phyloP scores from a whole-genome alignment of 2,888 invertebrate genomes.

The Nemapogon koenigi region DNA sequence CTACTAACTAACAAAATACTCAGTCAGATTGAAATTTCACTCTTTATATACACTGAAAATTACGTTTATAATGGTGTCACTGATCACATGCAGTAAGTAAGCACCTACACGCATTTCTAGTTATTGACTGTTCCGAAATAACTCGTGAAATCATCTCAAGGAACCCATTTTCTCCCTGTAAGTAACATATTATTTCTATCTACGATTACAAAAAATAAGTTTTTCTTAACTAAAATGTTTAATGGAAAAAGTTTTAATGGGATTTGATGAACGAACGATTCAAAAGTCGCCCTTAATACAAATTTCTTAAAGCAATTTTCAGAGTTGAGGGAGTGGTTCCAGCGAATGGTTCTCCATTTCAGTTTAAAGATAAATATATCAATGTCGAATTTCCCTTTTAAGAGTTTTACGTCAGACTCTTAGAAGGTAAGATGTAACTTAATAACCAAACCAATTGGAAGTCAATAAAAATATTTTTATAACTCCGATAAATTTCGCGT shows the following conservation, averaged over 20 bases:
- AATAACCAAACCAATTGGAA: background rate
- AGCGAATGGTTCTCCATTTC: constrained; percentile 23
- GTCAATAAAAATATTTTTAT: constrained; percentile 3
- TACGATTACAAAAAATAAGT: too few relatives aligned
- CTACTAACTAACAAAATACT: too few relatives aligned
- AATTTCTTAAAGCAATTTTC: constrained; percentile 38
- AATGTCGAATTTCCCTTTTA: background rate
- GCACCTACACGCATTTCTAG: too few relatives aligned
- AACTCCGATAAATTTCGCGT: too few relatives aligned
- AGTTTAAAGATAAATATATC: constrained; percentile 5
- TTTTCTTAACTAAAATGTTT: constrained; percentile 47
- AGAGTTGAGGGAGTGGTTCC: constrained; percentile 22
- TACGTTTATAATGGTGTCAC: too few relatives aligned
- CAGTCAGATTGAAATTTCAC: too few relatives aligned
- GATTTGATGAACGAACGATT: constrained; percentile 45
- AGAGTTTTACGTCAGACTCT: background rate
- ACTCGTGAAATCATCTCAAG: too few relatives aligned
- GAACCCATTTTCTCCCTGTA: too few relatives aligned
- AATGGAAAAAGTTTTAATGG: constrained; percentile 61
- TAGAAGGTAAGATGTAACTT: background rate
- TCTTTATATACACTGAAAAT: too few relatives aligned
- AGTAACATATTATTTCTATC: too few relatives aligned
- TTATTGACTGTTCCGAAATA: too few relatives aligned
- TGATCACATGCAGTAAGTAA: too few relatives aligned
- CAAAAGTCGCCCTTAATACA: constrained; percentile 30